These are phyloP conservation scores for Marronus borbonicus DNA, from an alignment of 2,888 invertebrate species.

Conservation along the genomic window DNA sequence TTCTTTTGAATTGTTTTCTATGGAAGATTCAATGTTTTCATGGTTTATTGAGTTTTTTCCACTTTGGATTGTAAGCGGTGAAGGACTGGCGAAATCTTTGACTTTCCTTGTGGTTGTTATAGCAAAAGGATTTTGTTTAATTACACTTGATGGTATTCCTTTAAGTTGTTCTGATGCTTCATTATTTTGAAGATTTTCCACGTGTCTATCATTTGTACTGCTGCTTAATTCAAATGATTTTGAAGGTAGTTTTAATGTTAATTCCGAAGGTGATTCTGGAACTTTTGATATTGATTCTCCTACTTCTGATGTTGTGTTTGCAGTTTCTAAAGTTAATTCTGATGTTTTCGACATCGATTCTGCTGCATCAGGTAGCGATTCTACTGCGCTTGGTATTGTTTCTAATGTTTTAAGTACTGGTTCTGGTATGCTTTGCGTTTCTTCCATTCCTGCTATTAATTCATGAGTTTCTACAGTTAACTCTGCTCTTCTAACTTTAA, in stretches of 20 bases:
- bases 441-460: not conserved
- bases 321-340: not conserved
- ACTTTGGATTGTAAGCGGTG: not conserved
- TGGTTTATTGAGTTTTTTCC: no score
- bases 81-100: conserved; percentile 2
- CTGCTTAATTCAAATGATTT: not conserved
- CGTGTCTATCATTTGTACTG: not conserved
- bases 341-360: not conserved
- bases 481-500: not conserved
- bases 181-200: not conserved
- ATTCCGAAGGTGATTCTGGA: not conserved
- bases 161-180: not conserved
- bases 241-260: not conserved
- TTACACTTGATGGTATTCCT: not conserved
- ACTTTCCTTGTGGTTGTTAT: conserved; percentile 10
- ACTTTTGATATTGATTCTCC: not conserved
- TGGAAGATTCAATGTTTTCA: no score
- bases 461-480: not conserved
- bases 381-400: not conserved
- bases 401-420: not conserved
- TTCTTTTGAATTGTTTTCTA: no score
- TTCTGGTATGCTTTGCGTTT: not conserved
- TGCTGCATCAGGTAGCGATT: not conserved
- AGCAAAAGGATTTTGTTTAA: conserved; percentile 17
- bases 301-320: not conserved